These are phyloP conservation scores for Aphaenogaster floridana DNA, from an alignment of 1,140 invertebrate genomes.

Conservation along the genomic window DNA sequence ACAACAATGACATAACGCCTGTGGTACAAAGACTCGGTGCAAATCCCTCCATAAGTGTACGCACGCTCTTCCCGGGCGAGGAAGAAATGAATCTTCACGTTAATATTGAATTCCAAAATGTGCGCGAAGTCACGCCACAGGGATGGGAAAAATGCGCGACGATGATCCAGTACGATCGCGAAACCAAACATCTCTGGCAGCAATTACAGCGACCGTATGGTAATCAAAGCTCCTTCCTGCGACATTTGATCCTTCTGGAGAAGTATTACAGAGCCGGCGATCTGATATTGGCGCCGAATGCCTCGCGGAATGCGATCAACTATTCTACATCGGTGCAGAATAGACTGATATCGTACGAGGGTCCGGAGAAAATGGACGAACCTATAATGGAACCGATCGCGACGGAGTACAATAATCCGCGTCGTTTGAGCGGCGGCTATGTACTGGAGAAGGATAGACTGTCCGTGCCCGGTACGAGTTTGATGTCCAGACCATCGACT, in stretches of 20 bases:
- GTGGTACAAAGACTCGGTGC: slow-evolving; percentile 89
- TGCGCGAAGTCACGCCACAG: slow-evolving; percentile 90
- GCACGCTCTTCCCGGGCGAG: slow-evolving; percentile 92
- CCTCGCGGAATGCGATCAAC: slow-evolving; percentile 91
- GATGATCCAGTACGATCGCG: slow-evolving; percentile 93
- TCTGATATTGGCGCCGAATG: slow-evolving; percentile 90
- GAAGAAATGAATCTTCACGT: slow-evolving; percentile 93
- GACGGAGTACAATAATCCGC: slow-evolving; percentile 79
- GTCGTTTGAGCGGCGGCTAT: slow-evolving; percentile 81
- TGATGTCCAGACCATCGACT: slow-evolving; percentile 31
- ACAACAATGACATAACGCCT: slow-evolving; percentile 84
- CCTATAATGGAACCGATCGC: slow-evolving; percentile 82
- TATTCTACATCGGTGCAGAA: slow-evolving; percentile 94
- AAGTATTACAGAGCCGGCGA: slow-evolving; percentile 94
- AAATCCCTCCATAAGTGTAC: slow-evolving; percentile 93
- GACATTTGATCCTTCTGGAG: slow-evolving; percentile 93
- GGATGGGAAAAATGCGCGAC: slow-evolving; percentile 94
- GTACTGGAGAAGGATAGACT: slow-evolving; percentile 77
- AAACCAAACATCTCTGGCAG: slow-evolving; percentile 93
- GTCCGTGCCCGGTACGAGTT: slow-evolving; percentile 56
- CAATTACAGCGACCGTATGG: slow-evolving; percentile 94
- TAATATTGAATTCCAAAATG: slow-evolving; percentile 90
- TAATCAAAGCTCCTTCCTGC: slow-evolving; percentile 93
- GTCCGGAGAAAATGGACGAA: slow-evolving; percentile 85
- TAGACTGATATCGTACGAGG: slow-evolving; percentile 91